phyloP scores from a whole-genome alignment of 2,113 vertebrate genomes.

The Strix uralensis region DNA sequence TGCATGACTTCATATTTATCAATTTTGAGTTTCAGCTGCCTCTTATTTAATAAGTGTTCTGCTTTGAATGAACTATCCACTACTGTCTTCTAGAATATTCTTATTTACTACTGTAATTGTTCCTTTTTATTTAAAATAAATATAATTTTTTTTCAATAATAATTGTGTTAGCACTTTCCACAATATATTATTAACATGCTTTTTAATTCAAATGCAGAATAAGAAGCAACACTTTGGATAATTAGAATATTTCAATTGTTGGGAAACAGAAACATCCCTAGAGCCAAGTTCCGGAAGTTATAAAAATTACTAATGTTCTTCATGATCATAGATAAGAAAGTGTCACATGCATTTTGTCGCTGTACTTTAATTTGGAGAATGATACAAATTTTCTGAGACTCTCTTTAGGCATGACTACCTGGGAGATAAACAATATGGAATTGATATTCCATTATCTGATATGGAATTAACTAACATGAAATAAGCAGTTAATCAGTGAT shows the following conservation, averaged over 20 bases:
- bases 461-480: not conserved
- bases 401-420: not conserved
- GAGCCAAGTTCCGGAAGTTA: not conserved
- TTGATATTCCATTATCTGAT: not conserved
- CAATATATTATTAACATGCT: conserved; percentile 17
- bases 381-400: not conserved
- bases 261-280: not conserved
- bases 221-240: not conserved
- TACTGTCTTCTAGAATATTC: conserved; percentile 21
- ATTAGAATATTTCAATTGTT: not conserved
- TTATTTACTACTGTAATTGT: conserved; percentile 6
- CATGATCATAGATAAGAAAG: not conserved
- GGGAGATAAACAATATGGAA: not conserved
- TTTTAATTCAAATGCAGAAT: conserved; percentile 15
- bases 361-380: not conserved
- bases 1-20: conserved; percentile 12
- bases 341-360: not conserved
- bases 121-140: conserved; percentile 24
- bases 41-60: conserved; percentile 12
- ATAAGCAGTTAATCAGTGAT: not conserved
- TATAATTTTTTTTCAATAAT: conserved; percentile 14
- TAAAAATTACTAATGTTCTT: not conserved
- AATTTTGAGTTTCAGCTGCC: conserved; percentile 7
- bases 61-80: not conserved
- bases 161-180: not conserved